phyloP scores from a whole-genome alignment of 2,113 vertebrate species.

The Macrotus californicus region DNA sequence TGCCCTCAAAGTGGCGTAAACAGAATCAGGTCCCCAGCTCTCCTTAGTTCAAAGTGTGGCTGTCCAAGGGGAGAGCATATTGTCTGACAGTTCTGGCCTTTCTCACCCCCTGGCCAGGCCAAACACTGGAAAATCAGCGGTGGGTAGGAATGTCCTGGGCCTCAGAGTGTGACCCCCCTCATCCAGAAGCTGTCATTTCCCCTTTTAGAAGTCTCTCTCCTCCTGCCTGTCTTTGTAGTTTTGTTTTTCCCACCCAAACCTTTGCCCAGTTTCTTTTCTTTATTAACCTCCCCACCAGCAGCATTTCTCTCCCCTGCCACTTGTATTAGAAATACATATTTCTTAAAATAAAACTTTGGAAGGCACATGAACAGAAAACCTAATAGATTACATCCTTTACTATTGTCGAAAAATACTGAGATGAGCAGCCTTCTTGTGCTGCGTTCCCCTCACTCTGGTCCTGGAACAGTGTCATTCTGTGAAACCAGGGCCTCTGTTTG shows the following conservation, averaged over 20 bases:
- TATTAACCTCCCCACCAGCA: neutral
- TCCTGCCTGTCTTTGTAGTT: neutral
- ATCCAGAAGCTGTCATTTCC: neutral
- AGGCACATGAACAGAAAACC: neutral
- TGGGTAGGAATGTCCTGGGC: neutral
- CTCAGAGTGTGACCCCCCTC: neutral
- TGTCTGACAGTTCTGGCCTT: no score
- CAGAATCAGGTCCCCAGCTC: neutral
- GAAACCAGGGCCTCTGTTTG: neutral
- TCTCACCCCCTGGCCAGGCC: no score
- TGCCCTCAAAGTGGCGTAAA: accelerated
- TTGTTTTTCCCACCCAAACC: neutral
- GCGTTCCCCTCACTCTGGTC: neutral
- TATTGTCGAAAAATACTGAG: neutral
- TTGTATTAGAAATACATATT: neutral
- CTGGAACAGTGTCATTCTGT: neutral
- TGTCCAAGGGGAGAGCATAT: accelerated
- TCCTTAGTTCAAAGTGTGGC: neutral
- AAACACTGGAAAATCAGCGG: neutral
- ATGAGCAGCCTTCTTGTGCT: neutral
- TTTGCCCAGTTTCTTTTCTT: neutral
- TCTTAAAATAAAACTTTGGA: neutral
- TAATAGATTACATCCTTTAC: neutral
- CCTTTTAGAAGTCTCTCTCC: neutral
- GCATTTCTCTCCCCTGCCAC: no score